Evolutionary conservation across 2,888 invertebrate genomes (phyloP).

Genomic region (Andrena minutula): DNA sequence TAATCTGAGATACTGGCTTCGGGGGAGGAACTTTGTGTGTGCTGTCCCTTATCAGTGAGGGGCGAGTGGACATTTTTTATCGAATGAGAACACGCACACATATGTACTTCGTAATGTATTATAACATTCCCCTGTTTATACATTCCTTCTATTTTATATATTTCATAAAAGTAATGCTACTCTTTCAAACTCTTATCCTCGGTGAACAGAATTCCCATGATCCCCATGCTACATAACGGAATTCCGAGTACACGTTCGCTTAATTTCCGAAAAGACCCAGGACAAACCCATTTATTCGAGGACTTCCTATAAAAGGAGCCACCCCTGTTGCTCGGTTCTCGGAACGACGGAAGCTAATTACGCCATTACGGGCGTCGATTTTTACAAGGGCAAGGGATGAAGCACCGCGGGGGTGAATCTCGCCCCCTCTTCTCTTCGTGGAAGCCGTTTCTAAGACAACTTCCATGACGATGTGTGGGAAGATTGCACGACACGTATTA

Average conservation of each 20-base stretch:
- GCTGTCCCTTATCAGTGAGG: no score
- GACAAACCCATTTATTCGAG: neutral
- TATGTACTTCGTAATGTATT: neutral
- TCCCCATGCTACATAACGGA: neutral
- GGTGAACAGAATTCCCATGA: neutral
- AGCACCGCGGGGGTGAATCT: neutral
- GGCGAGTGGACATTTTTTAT: no score
- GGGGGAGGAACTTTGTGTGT: no score
- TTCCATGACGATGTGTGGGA: neutral
- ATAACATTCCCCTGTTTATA: neutral
- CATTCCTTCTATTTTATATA: neutral
- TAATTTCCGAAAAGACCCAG: neutral
- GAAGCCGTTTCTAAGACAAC: neutral
- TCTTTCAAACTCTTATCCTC: neutral
- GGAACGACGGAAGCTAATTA: conserved; percentile 29
- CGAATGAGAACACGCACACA: no score
- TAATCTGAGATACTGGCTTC: no score
- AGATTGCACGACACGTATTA: conserved; percentile 40
- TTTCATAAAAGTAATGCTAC: neutral
- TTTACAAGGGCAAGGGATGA: neutral
- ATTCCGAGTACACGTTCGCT: neutral
- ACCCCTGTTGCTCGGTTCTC: neutral
- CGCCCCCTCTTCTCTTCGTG: neutral
- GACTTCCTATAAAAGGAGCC: neutral
- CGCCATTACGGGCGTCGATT: neutral